Base-by-base conservation (phyloP, 2,113 vertebrate genomes). In the Emberiza fucata region DNA sequence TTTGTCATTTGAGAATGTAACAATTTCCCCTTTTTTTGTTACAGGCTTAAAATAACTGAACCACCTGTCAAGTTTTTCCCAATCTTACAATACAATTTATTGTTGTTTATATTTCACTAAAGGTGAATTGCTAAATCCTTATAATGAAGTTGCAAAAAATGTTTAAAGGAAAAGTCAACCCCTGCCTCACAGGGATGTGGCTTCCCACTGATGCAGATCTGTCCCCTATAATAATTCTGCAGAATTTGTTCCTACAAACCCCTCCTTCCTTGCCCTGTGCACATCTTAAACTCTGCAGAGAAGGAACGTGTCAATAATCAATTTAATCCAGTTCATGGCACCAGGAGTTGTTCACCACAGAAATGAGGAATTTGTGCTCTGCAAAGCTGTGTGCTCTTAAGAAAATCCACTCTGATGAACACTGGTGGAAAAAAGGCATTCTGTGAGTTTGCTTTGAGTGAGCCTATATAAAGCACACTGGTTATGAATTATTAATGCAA, bases 401-500 rank as follows among this genome's bases (percentile, higher is more conserved):
- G 64, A 83, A 94, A 94, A 94, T 47, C 64, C 86, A 64, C 45
- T 76, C 48, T 87, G n/a, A 45, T n/a, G 69, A 89, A 15, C 12
- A 18, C 33, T 31, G 83, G 33, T 57, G 51, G 51, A 81, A 75
- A 90, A 90, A 50, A 3, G 22, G 25, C 20, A 71, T 81, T 90
- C 60, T 60, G 8, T 35, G 68, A 44, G 64, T 94, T 94, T 84
- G 39, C 65, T 86, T 42, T 75, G 29, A 44, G 61, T 27, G n/a
- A 86, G 65, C 60, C 64, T 60, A 3, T 48, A 48, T 31, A 78
- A 89, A 86, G 61, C 51, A 66, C 60, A 0, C 21, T 48, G 47
- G 27, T 42, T 48, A 71, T 94, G 72, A 91, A 96, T 96, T 94
- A 86, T 91, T 86, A 92, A 96, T 68, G 44, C 33, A 92, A 31